Evolutionary conservation across 1,140 invertebrate species (phyloP), one percentile per base, ranked within the genome.

Genomic region (Sinonovacula constricta): DNA sequence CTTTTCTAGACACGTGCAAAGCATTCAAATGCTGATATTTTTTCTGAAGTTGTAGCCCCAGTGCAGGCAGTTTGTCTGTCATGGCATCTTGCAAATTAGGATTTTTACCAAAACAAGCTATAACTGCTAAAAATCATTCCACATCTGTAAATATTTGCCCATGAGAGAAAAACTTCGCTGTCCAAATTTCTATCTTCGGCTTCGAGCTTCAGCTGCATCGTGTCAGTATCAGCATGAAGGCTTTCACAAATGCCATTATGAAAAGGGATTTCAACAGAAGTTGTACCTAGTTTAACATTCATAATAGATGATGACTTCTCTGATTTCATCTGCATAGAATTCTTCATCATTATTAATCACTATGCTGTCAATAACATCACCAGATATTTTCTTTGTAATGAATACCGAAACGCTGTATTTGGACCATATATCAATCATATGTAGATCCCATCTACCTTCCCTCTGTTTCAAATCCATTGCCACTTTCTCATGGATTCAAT

Each of bases 121-220:
- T 1, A 75, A n/a, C n/a, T n/a, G n/a, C n/a, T n/a, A n/a, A n/a
- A 76, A 81, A 54, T 75, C 80, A 72, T 81, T 74, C 33, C 30
- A 79, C 80, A 81, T 79, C n/a, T n/a, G n/a, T n/a, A n/a, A n/a
- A n/a, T n/a, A n/a, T n/a, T n/a, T n/a, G n/a, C n/a, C n/a, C n/a
- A n/a, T n/a, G n/a, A n/a, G n/a, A n/a, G n/a, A n/a, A n/a, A n/a
- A n/a, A n/a, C n/a, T n/a, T n/a, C n/a, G n/a, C n/a, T n/a, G n/a
- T n/a, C n/a, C n/a, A n/a, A n/a, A n/a, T n/a, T n/a, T n/a, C n/a
- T n/a, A n/a, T 79, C 26, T 72, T 59, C 59, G 31, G 51, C 72
- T 28, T 54, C 57, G 18, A 81, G 33, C 33, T 77, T 81, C n/a
- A 31, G 1, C 26, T 67, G 18, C 70, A 80, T 75, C 39, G 54